Evolutionary conservation across 2,113 vertebrate genomes (phyloP), one percentile per base, ranked within the genome.

Genomic region (Otolemur garnettii): DNA sequence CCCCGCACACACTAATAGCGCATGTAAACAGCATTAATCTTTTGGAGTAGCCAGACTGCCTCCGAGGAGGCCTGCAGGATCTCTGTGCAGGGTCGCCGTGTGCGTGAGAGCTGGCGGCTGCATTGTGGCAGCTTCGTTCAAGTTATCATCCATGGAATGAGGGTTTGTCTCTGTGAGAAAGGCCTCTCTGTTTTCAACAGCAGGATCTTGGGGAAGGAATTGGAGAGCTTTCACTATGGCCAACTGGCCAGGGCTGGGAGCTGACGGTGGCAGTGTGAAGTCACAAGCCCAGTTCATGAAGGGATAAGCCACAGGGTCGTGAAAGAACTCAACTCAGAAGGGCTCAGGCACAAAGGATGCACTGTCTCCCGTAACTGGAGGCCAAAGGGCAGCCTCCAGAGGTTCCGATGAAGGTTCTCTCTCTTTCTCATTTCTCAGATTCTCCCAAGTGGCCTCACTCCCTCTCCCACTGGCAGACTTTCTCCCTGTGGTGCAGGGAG

Each of bases 11-110:
- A 85, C 90, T 79, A 96, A 95, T 60, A 75, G 66, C 80, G 84
- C 94, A 59, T 79, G 57, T 55, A 92, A 93, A 83, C 38, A 86
- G 26, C 86, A 94, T 95, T 92, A 93, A 95, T 95, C 95, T 96
- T 92, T 75, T n/a, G 72, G 80, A 92, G 95, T 18, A 84, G 87
- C n/a, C 84, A 53, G 84, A 77, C 79, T 15, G 50, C 80, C 77
- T 90, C n/a, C 62, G 87, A 60, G 87, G 87, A 55, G 57, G 90
- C 13, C 75, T 28, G 45, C 18, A 53, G 64, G 68, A 57, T 81
- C 79, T 72, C 62, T 72, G 80, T 74, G 81, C 72, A 53, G 85
- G 69, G 50, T 59, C 66, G 15, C 19, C 1, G 2, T 74, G 60
- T 35, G 33, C 1, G 8, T 17, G 77, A 79, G 50, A 92, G 69